Evolutionary conservation across 2,113 vertebrate genomes (phyloP).

Genomic region (Oncorhynchus clarkii): DNA sequence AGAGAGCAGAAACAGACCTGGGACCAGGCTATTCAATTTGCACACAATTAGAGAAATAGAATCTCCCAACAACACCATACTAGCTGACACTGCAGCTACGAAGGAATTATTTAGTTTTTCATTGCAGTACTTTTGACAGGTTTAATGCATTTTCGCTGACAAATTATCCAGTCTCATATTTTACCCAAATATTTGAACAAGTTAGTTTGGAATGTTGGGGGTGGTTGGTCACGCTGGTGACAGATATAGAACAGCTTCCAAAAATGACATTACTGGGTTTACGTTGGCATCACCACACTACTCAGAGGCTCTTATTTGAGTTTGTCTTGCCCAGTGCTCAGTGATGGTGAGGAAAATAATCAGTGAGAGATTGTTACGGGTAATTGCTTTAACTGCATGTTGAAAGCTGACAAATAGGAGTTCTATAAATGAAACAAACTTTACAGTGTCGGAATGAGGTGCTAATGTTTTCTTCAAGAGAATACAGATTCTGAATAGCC

Average conservation of each 20-base stretch:
- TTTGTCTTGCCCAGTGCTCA: slow-evolving; percentile 18
- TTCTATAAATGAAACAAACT: slow-evolving; percentile 20
- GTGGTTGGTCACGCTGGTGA: slow-evolving; percentile 36
- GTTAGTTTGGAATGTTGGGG: slow-evolving; percentile 11
- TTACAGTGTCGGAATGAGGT: background rate
- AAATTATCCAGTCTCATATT: slow-evolving; percentile 44
- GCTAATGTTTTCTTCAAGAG: background rate
- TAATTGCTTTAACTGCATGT: slow-evolving; percentile 40
- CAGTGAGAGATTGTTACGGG: slow-evolving; percentile 27
- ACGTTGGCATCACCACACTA: slow-evolving; percentile 29
- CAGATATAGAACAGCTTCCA: slow-evolving; percentile 47
- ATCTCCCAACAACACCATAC: background rate
- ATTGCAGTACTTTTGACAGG: slow-evolving; percentile 29
- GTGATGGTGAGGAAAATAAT: slow-evolving; percentile 21
- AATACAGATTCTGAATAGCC: background rate
- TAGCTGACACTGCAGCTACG: background rate
- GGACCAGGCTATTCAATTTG: background rate
- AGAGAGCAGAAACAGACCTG: too few relatives aligned
- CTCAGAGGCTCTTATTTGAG: slow-evolving; percentile 8
- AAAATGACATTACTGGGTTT: slow-evolving; percentile 35
- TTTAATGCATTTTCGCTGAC: slow-evolving; percentile 39
- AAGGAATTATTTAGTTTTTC: background rate
- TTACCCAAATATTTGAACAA: slow-evolving; percentile 49
- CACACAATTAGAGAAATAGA: background rate
- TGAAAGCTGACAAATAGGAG: slow-evolving; percentile 36